These are phyloP conservation scores for Clunio marinus DNA, from an alignment of 2,888 invertebrate species.

Conservation along the genomic window DNA sequence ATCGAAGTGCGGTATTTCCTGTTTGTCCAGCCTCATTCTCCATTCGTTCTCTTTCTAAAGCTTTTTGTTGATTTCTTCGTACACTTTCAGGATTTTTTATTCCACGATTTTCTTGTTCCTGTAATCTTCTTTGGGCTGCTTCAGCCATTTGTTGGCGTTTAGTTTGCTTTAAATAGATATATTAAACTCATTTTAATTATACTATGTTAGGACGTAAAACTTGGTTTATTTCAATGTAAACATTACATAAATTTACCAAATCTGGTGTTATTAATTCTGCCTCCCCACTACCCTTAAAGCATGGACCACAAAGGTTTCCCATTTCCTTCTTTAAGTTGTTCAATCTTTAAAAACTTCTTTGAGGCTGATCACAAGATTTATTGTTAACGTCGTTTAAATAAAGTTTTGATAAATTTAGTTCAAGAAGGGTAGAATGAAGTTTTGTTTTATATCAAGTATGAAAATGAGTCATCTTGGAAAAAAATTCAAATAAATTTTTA, in stretches of 20 bases:
- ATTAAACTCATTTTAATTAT: neutral
- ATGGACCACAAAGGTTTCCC: conserved; percentile 28
- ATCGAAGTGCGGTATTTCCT: neutral
- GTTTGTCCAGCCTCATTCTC: neutral
- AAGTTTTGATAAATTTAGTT: no score
- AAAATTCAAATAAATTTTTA: no score
- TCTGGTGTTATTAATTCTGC: conserved; percentile 20
- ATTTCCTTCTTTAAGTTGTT: no score
- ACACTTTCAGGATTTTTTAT: conserved; percentile 31
- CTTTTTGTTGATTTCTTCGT: conserved; percentile 3
- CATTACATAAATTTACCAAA: neutral
- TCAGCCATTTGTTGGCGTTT: conserved; percentile 23
- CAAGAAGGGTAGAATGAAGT: no score
- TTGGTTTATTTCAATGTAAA: neutral
- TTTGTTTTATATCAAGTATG: no score
- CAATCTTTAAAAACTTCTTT: no score
- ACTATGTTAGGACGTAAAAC: neutral
- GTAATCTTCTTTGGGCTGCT: conserved; percentile 23
- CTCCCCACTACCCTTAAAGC: conserved; percentile 2
- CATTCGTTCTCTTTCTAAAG: neutral
- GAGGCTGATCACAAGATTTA: no score
- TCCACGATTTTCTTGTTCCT: conserved; percentile 5
- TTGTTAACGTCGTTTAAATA: no score
- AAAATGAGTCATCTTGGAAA: no score
- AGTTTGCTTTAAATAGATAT: neutral